Conservation (phyloP, 2,113 vertebrate genomes). For the Sterrhoptilus dennistouni region DNA sequence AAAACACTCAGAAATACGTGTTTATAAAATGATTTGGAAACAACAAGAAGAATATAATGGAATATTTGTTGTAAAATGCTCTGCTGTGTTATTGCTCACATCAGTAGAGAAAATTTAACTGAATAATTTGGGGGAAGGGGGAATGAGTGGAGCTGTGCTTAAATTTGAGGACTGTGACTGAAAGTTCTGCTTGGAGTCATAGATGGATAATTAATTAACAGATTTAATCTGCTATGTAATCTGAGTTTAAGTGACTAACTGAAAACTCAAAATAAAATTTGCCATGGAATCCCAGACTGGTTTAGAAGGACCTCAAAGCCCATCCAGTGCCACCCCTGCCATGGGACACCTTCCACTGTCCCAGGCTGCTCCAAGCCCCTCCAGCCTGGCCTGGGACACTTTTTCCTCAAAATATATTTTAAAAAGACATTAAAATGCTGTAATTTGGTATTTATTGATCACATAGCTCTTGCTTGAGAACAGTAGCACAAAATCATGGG, state of each 20-base stretch:
- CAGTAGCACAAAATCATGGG: fast-evolving
- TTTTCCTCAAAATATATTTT: not conserved
- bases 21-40: not conserved
- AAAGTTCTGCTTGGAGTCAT: not conserved
- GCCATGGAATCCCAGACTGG: not conserved
- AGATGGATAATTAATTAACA: not conserved
- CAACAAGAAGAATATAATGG: not conserved
- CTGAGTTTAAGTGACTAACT: not conserved
- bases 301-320: not conserved
- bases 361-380: not conserved
- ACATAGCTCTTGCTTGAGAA: not conserved
- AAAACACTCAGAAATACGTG: not conserved
- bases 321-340: not conserved
- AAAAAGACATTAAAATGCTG: fast-evolving
- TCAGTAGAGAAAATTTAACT: not conserved
- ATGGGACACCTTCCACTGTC: not conserved
- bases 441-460: not conserved
- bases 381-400: not conserved
- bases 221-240: not conserved
- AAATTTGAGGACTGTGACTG: not conserved
- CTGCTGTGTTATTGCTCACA: not conserved
- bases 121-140: not conserved
- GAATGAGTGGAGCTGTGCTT: not conserved
- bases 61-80: not conserved
- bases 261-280: not conserved